phyloP scores from a whole-genome alignment of 1,140 invertebrate species.

The Pachyrhynchus sulphureomaculatus region DNA sequence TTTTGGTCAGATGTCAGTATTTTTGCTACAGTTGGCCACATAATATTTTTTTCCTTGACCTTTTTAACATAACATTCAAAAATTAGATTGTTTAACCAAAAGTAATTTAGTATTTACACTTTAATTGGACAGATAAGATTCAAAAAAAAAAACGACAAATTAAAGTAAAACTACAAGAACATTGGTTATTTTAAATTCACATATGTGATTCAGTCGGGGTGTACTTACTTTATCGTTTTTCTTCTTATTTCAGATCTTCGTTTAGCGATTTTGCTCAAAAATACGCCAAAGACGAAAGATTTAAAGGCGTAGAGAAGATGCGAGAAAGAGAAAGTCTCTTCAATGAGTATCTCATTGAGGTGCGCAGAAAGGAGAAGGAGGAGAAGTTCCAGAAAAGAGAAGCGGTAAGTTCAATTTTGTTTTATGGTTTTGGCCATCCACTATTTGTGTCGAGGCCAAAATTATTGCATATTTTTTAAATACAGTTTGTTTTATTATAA shows the following conservation, averaged over 20 bases:
- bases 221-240: not conserved
- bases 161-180: not conserved
- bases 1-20: too few relatives aligned
- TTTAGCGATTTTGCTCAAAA: constrained; percentile 94
- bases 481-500: too few relatives aligned
- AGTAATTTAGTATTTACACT: too few relatives aligned
- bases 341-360: constrained; percentile 92
- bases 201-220: not conserved
- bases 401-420: constrained; percentile 70
- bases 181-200: not conserved
- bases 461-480: too few relatives aligned
- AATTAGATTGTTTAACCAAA: too few relatives aligned
- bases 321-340: constrained; percentile 93
- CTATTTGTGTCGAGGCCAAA: too few relatives aligned
- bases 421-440: not conserved
- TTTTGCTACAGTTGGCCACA: too few relatives aligned
- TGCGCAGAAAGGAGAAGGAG: constrained; percentile 92
- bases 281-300: constrained; percentile 92
- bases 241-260: constrained; percentile 70
- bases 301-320: constrained; percentile 95
- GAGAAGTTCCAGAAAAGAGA: constrained; percentile 88
- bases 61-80: too few relatives aligned
- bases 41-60: too few relatives aligned
- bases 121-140: too few relatives aligned
- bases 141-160: too few relatives aligned